Conservation (phyloP, 1,140 invertebrate species). For the Doryteuthis pealeii region DNA sequence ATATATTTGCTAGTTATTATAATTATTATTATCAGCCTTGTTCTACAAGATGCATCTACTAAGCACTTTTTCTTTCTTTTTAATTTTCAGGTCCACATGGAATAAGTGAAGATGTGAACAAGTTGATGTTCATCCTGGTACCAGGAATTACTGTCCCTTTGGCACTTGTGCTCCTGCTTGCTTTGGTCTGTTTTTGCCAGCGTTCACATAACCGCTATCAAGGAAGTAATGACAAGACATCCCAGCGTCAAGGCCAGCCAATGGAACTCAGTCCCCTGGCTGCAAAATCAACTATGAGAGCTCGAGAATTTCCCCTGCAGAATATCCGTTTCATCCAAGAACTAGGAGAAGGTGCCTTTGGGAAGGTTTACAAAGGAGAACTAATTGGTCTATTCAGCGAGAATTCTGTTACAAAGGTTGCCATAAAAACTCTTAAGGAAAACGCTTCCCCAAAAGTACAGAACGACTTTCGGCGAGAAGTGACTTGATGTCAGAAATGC, state of each 20-base stretch:
- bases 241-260: conserved; percentile 29
- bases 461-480: conserved; percentile 83
- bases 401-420: conserved; percentile 72
- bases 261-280: conserved; percentile 52
- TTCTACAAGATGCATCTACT: too few species aligned
- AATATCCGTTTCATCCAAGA: conserved; percentile 90
- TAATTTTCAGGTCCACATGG: neutral
- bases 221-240: conserved; percentile 32
- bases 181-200: conserved; percentile 59
- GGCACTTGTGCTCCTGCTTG: conserved; percentile 62
- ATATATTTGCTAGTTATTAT: too few species aligned
- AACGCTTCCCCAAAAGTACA: conserved; percentile 88
- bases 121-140: conserved; percentile 65
- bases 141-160: conserved; percentile 63
- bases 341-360: conserved; percentile 94
- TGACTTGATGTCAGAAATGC: conserved; percentile 85
- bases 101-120: conserved; percentile 33
- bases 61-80: neutral
- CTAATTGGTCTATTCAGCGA: conserved; percentile 65
- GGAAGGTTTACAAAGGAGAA: conserved; percentile 80
- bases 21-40: too few species aligned
- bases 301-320: conserved; percentile 68
- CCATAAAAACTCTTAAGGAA: conserved; percentile 94
- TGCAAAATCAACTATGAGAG: conserved; percentile 45
- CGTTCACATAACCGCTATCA: conserved; percentile 28